Conservation (phyloP, 2,888 invertebrate species). For the Himalopsyche anomala region DNA sequence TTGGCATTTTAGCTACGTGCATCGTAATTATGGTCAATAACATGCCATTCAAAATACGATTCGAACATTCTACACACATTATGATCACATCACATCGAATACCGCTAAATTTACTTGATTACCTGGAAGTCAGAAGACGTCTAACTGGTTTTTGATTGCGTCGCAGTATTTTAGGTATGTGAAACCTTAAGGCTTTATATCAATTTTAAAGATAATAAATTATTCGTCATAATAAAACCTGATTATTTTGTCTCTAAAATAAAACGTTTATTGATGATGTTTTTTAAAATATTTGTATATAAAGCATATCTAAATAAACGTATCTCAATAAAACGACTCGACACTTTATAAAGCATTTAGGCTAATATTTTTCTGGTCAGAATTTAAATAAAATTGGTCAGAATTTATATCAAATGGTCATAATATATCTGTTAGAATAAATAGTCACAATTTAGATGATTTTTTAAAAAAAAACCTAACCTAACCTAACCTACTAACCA, state of each 20-base stretch:
- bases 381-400: no score
- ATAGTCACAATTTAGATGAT: no score
- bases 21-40: slow-evolving; percentile 8
- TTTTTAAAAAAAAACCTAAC: no score
- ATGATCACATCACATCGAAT: not conserved
- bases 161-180: not conserved
- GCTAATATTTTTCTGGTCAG: no score
- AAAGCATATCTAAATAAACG: not conserved
- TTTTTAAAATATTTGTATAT: not conserved
- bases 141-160: slow-evolving; percentile 3
- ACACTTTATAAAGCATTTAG: no score
- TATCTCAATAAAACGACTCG: no score
- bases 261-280: not conserved
- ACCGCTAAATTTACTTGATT: slow-evolving; percentile 12
- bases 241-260: not conserved
- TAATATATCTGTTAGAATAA: no score
- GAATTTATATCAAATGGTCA: no score
- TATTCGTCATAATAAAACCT: not conserved
- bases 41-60: not conserved
- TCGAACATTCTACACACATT: slow-evolving; percentile 11
- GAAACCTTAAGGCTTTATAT: not conserved
- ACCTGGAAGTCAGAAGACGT: slow-evolving; percentile 15
- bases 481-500: no score
- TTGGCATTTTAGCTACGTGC: slow-evolving; percentile 3
- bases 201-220: not conserved